Conservation (phyloP, 2,113 vertebrate species). For the Gallinago media region DNA sequence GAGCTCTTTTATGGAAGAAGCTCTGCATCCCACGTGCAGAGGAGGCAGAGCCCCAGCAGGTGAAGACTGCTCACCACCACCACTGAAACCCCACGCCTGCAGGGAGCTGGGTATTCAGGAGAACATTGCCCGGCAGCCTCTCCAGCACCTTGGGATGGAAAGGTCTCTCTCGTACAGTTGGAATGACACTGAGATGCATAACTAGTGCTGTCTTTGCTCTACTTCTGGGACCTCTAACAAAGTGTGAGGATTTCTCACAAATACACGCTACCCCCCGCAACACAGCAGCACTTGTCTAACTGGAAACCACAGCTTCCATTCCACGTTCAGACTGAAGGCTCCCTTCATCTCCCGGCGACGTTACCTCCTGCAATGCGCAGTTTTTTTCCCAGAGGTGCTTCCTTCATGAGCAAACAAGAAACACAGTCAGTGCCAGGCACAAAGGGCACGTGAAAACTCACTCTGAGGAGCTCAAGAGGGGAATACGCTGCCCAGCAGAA, state of each 20-base stretch:
- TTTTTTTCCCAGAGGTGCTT: background rate
- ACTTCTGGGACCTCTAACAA: background rate
- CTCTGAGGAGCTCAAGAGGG: background rate
- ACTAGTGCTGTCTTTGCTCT: background rate
- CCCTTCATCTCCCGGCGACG: background rate
- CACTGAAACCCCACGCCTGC: fast-evolving
- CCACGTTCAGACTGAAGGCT: background rate
- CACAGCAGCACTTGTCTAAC: background rate
- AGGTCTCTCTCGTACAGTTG: background rate
- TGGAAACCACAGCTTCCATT: background rate
- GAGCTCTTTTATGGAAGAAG: background rate
- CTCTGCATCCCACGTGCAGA: fast-evolving
- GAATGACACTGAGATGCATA: background rate
- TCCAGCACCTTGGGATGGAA: background rate
- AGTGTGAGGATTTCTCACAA: background rate
- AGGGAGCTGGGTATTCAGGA: background rate
- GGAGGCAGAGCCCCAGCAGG: background rate
- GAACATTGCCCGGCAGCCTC: background rate
- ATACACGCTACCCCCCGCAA: background rate
- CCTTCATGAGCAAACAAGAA: background rate
- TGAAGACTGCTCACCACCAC: fast-evolving
- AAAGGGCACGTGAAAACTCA: background rate
- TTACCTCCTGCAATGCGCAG: background rate
- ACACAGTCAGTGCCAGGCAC: background rate
- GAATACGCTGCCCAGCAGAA: background rate